Base-by-base conservation (phyloP, 2,113 vertebrate genomes). In the Gnathonemus longibarbis region DNA sequence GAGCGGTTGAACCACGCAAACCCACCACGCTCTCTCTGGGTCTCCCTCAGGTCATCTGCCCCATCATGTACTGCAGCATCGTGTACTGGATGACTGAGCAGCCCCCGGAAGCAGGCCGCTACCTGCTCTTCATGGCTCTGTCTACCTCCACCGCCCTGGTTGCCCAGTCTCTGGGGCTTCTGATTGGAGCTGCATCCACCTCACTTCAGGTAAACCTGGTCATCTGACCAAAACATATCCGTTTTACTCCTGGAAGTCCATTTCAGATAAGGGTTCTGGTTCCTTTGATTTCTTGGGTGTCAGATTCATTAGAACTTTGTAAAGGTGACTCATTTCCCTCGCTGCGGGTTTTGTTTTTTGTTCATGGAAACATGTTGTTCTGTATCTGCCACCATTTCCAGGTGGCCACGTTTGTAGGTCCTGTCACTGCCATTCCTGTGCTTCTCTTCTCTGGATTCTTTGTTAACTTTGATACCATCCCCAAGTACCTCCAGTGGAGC, bases 11-110 rank as follows among this genome's bases (percentile, higher is more conserved):
- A 1, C 2, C 42, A 48, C 42, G 10, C 45, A n/a, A 46, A 21
- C 45, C 49, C 48, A 31, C 17, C 87, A 1, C 11, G 46, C 50
- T 88, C n/a, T 90, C 39, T 91, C 39, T 90, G 5, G 46, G 15
- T 90, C 77, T 89, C 87, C 35, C 88, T 5, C 94, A 99, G 98
- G 95, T 99, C 83, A 94, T 99, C 90, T 99, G 97, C 94, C 98
- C 98, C 0, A 97, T 98, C 7, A 96, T 97, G 1, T 99, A 99
- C 94, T 99, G 98, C 94, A 98, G 97, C 92, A 98, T 99, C 11
- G 97, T 99, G 62, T 99, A 99, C 96, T 99, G 98, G 98, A 99
- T 99, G 98, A 99, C 98, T 0, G 96, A 96, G n/a, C 98, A 99
- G 93, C 98, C 98, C 0, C 96, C 98, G 0, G 98, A 99, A 91